A percentile compares a stretch with the other conserved stretches of the same genome.
Conservation (phyloP, 2,797 vertebrate genomes). For the Melopsittacus undulatus region DNA sequence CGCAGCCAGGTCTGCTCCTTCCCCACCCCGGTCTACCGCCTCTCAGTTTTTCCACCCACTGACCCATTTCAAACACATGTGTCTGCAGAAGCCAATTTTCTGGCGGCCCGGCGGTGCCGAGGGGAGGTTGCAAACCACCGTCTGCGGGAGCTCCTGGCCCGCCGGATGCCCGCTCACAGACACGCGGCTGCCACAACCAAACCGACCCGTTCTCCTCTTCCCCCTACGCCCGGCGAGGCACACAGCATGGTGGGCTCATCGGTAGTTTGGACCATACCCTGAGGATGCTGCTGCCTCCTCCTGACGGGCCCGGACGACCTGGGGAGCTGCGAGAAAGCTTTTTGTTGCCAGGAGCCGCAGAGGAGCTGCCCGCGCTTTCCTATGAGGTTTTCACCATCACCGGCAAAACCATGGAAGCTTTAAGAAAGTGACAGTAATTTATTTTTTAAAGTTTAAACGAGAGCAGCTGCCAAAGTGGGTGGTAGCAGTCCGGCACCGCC, state of each 20-base stretch:
- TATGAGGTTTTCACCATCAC: fast-evolving
- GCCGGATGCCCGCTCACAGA: fast-evolving
- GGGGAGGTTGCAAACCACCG: neutral
- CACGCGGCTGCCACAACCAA: fast-evolving
- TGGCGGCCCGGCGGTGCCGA: neutral
- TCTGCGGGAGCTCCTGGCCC: neutral
- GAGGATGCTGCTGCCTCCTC: no score
- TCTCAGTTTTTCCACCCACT: neutral
- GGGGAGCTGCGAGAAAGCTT: neutral
- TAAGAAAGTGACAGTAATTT: fast-evolving
- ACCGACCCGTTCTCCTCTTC: fast-evolving
- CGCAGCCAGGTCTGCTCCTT: neutral
- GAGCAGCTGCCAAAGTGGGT: fast-evolving
- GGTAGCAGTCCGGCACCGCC: fast-evolving
- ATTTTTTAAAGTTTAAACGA: fast-evolving
- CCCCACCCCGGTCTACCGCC: no score
- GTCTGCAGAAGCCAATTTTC: neutral
- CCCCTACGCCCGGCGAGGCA: neutral
- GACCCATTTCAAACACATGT: fast-evolving
- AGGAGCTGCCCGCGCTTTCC: neutral
- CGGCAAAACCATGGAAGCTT: no score
- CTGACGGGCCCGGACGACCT: neutral
- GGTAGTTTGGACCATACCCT: fast-evolving
- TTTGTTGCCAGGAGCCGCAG: neutral
- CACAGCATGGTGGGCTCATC: neutral